These are phyloP conservation scores for Xylocopa sonorina DNA, from an alignment of 1,140 invertebrate genomes.

Conservation along the genomic window DNA sequence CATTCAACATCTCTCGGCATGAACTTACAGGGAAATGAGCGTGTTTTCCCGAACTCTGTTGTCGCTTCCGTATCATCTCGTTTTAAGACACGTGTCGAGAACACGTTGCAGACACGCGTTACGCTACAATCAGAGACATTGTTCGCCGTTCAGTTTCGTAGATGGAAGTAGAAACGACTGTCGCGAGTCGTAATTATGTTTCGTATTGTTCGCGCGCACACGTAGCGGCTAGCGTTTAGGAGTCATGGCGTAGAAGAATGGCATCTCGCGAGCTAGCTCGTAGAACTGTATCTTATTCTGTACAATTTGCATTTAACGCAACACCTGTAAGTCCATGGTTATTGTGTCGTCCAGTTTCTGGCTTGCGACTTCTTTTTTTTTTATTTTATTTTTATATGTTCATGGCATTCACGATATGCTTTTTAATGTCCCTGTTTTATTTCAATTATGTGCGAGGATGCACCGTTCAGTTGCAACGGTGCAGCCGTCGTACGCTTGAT, in stretches of 20 bases:
- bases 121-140: background rate
- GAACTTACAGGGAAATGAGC: constrained; percentile 45
- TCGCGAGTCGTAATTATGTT: background rate
- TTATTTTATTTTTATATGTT: background rate
- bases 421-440: constrained; percentile 12
- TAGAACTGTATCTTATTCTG: constrained; percentile 2
- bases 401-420: constrained; percentile 22
- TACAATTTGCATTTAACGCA: constrained; percentile 1
- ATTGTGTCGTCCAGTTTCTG: background rate
- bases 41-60: constrained; percentile 6
- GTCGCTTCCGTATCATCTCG: background rate
- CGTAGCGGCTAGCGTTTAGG: constrained; percentile 12
- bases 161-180: background rate
- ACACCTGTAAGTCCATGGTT: constrained; percentile 46
- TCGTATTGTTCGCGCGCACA: background rate
- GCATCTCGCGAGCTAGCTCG: background rate
- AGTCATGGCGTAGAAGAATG: background rate
- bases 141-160: background rate
- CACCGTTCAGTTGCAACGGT: background rate
- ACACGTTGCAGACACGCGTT: background rate
- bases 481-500: background rate
- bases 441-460: background rate
- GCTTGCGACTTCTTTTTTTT: constrained; percentile 30
- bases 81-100: background rate
- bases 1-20: constrained; percentile 42